Conservation (phyloP, 2,797 vertebrate genomes). For the Apogon hyalosoma region DNA sequence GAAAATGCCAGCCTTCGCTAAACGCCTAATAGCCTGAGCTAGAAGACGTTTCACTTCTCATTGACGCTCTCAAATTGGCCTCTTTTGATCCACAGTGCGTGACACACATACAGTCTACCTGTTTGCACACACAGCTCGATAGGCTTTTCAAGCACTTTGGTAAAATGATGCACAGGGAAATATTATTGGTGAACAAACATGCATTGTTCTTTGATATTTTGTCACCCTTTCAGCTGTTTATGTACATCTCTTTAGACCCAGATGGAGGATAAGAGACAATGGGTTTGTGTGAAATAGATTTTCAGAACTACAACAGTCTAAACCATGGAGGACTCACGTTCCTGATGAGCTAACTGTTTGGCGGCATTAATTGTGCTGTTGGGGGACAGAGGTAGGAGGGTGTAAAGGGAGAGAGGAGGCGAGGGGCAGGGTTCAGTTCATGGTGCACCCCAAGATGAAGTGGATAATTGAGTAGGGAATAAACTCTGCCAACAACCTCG, state of each 20-base stretch:
- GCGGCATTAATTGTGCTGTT: slow-evolving; percentile 64
- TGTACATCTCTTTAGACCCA: slow-evolving; percentile 41
- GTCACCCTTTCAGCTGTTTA: slow-evolving; percentile 25
- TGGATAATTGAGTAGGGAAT: slow-evolving; percentile 87
- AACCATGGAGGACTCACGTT: slow-evolving; percentile 56
- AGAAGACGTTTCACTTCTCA: slow-evolving; percentile 70
- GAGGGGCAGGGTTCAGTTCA: slow-evolving; percentile 61
- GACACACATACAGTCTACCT: slow-evolving; percentile 71
- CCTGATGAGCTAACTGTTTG: slow-evolving; percentile 72
- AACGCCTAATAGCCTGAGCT: slow-evolving; percentile 69
- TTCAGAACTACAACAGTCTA: slow-evolving; percentile 39
- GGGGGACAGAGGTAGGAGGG: slow-evolving; percentile 43
- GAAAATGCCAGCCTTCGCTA: slow-evolving; percentile 69
- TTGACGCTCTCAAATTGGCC: slow-evolving; percentile 70
- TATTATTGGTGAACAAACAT: slow-evolving; percentile 30
- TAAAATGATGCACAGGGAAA: slow-evolving; percentile 46
- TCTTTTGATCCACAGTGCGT: slow-evolving; percentile 69
- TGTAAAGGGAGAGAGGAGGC: slow-evolving; percentile 34
- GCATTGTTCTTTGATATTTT: slow-evolving; percentile 36
- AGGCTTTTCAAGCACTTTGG: slow-evolving; percentile 43
- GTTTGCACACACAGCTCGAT: slow-evolving; percentile 55
- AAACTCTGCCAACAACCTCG: slow-evolving; percentile 83
- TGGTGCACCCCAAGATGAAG: slow-evolving; percentile 79
- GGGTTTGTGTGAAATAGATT: slow-evolving; percentile 54
- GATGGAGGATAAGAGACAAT: slow-evolving; percentile 47